These are phyloP conservation scores for Actenoides lindsayi DNA, from an alignment of 2,113 vertebrate genomes.

Conservation along the genomic window DNA sequence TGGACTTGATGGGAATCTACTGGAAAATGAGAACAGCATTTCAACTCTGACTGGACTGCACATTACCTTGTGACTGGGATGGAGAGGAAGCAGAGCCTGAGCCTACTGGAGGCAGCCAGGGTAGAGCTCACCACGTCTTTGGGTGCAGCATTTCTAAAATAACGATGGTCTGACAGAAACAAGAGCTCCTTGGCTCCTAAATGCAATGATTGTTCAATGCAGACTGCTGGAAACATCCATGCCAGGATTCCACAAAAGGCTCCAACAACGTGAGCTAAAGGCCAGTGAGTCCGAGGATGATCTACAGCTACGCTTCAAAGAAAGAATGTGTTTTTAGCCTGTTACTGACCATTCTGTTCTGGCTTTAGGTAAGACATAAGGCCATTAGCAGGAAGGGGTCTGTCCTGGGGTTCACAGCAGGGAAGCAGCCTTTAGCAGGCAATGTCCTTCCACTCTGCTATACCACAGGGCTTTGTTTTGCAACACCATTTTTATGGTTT, in stretches of 20 bases:
- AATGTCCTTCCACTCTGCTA: neutral
- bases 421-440: neutral
- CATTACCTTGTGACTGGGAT: neutral
- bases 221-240: neutral
- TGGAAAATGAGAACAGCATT: neutral
- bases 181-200: neutral
- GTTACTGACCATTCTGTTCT: neutral
- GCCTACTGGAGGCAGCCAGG: neutral
- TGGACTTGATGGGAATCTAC: accelerated
- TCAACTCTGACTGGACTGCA: neutral
- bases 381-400: neutral
- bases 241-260: neutral
- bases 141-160: neutral
- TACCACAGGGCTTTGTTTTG: neutral
- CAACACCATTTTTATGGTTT: neutral
- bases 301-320: neutral
- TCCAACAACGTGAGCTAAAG: neutral
- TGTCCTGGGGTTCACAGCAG: neutral
- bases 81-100: neutral
- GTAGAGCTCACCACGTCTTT: neutral
- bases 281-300: neutral
- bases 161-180: neutral
- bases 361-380: neutral
- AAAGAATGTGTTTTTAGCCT: neutral
- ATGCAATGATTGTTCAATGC: neutral